Percentiles rank a stretch among this genome's conserved stretches.
Conservation (phyloP, 2,888 invertebrate genomes). For the Andrena praecox region DNA sequence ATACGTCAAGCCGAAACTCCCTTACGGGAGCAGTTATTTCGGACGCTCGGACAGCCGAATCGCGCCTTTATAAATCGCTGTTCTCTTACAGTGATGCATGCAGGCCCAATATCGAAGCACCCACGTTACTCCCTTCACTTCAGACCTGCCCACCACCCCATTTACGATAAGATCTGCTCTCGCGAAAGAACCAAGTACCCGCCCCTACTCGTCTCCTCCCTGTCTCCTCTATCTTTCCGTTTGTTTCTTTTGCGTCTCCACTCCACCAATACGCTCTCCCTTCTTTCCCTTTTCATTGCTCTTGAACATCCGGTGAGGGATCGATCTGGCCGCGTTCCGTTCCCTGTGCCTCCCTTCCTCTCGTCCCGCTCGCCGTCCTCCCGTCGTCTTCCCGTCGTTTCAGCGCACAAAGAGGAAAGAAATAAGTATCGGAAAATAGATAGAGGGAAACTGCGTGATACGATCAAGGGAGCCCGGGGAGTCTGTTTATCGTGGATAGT, state of each 20-base stretch:
- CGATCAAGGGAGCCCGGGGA: slow-evolving; percentile 37
- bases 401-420: slow-evolving; percentile 41
- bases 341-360: neutral
- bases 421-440: slow-evolving; percentile 53
- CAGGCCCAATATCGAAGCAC: slow-evolving; percentile 5
- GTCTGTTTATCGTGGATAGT: slow-evolving; percentile 54
- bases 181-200: slow-evolving; percentile 64
- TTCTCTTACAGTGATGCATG: slow-evolving; percentile 18
- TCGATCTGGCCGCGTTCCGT: slow-evolving; percentile 41
- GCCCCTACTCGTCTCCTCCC: slow-evolving; percentile 23
- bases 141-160: neutral
- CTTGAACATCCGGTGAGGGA: slow-evolving; percentile 1
- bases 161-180: slow-evolving; percentile 58
- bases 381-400: slow-evolving; percentile 10
- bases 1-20: slow-evolving; percentile 3
- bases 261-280: neutral
- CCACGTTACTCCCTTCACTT: slow-evolving; percentile 2
- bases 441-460: slow-evolving; percentile 47
- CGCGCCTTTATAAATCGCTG: slow-evolving; percentile 30
- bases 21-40: slow-evolving; percentile 15
- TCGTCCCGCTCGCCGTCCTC: neutral
- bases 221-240: slow-evolving; percentile 6
- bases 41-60: slow-evolving; percentile 2
- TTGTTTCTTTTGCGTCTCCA: slow-evolving; percentile 14
- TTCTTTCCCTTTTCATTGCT: slow-evolving; percentile 4